A percentile compares a stretch with the other conserved stretches of the same genome.
These are phyloP conservation scores for Neocrepidodera transversa DNA, from an alignment of 2,888 invertebrate genomes.

Conservation along the genomic window DNA sequence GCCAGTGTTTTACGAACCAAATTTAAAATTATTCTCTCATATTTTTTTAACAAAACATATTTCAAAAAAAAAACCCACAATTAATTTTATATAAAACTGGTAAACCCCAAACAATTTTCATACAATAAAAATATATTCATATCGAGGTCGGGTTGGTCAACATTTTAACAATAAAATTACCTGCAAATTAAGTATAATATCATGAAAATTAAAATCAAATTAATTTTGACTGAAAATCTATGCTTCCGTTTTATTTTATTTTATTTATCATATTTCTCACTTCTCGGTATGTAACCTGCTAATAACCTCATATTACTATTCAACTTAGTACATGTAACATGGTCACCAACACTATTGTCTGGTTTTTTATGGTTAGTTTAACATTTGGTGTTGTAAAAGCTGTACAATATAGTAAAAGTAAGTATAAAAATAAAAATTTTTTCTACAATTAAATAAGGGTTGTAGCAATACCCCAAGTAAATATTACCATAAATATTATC, in stretches of 20 bases:
- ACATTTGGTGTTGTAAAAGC: neutral
- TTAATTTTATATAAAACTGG: too few species aligned
- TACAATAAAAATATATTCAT: constrained; percentile 5
- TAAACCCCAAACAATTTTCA: constrained; percentile 18
- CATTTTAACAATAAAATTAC: neutral
- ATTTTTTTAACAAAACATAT: too few species aligned
- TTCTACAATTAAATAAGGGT: too few species aligned
- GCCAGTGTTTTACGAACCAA: too few species aligned
- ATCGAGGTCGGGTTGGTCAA: constrained; percentile 27
- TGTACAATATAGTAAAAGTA: neutral
- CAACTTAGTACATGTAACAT: neutral
- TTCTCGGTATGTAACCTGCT: constrained; percentile 1
- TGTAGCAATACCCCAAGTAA: too few species aligned
- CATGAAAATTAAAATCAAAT: constrained; percentile 23
- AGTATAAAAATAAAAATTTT: too few species aligned
- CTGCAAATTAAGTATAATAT: constrained; percentile 3
- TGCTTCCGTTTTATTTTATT: constrained; percentile 21
- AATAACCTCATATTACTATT: constrained; percentile 9
- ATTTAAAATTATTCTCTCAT: too few species aligned
- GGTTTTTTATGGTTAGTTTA: neutral
- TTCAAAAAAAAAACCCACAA: too few species aligned
- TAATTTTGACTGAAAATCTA: constrained; percentile 17
- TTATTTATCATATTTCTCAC: neutral
- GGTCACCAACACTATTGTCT: neutral
- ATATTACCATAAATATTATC: too few species aligned